Base-by-base conservation (phyloP, 2,113 vertebrate species). In the Notothenia rossii region DNA sequence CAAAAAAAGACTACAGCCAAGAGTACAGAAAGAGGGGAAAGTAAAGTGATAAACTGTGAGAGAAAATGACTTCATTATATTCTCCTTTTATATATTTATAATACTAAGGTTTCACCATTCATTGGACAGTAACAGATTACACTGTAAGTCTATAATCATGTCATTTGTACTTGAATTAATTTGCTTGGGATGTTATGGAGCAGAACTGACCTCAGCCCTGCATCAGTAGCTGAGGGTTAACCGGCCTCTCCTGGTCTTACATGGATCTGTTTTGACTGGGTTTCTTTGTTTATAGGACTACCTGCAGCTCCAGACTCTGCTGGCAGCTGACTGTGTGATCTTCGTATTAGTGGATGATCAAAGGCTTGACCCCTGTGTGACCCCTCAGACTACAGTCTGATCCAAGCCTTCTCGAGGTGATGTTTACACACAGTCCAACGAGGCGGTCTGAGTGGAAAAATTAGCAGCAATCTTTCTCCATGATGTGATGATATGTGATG, bases 301-400 rank as follows among this genome's bases (percentile, higher is more conserved):
- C 40, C 64, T 75, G 71, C 54, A 65, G 66, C 76, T 33, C 48
- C n/a, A 29, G 50, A 50, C 55, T 62, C 69, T 43, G 45, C 67
- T 60, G 51, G 59, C 64, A 70, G 48, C 76, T 83, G 77, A 83
- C 80, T 71, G 53, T 29, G 58, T 29, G 18, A 33, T 68, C 43
- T 72, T 70, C 6, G 12, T 58, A 53, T 61, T 64, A 61, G 55
- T 49, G 56, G 15, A 25, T 77, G 79, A 89, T 87, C 82, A 87
- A 89, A 89, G 85, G 67, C 83, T 55, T 75, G 66, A 77, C 72
- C 80, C 66, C 65, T 11, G 60, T 17, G 58, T 61, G 75, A 81
- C 81, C 72, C 68, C 56, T 53, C 15, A 55, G 72, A 20, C 50
- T 51, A 63, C 48, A 51, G 59, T 65, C 55, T 71, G 71, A 63